These are phyloP conservation scores for Intellagama lesueurii DNA, from an alignment of 2,797 vertebrate genomes.

Conservation along the genomic window DNA sequence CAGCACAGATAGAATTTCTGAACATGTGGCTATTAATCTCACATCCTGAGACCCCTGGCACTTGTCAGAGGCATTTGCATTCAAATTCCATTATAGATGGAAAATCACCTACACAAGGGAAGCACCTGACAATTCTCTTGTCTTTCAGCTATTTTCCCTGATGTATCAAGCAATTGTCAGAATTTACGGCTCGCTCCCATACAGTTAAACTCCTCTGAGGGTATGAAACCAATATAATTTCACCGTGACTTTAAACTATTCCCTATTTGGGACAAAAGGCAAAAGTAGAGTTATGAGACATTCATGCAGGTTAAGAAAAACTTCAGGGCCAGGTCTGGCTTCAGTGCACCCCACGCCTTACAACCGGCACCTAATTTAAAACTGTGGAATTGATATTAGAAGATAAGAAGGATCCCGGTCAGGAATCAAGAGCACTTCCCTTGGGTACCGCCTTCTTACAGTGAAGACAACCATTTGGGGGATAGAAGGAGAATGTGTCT, in stretches of 20 bases:
- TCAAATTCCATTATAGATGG: constrained; percentile 27
- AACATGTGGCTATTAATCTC: constrained; percentile 25
- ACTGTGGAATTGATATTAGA: neutral
- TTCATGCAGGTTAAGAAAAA: neutral
- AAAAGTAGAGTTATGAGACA: neutral
- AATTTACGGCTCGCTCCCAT: constrained; percentile 24
- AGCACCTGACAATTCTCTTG: neutral
- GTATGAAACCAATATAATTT: constrained; percentile 8
- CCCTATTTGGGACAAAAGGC: constrained; percentile 5
- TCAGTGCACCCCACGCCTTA: neutral
- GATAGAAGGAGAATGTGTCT: neutral
- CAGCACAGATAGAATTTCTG: constrained; percentile 1
- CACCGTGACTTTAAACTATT: neutral
- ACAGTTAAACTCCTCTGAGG: neutral
- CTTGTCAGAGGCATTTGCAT: constrained; percentile 34
- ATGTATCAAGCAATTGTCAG: constrained; percentile 30
- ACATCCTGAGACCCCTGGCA: neutral
- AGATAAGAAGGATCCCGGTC: neutral
- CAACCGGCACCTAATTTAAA: neutral
- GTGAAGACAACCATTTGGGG: neutral
- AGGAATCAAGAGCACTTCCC: neutral
- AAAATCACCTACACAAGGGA: neutral
- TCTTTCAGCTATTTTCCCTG: constrained; percentile 19
- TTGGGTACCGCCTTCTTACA: too few relatives aligned
- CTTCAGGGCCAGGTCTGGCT: neutral